phyloP scores from a whole-genome alignment of 2,797 vertebrate genomes.

The Vultur gryphus region DNA sequence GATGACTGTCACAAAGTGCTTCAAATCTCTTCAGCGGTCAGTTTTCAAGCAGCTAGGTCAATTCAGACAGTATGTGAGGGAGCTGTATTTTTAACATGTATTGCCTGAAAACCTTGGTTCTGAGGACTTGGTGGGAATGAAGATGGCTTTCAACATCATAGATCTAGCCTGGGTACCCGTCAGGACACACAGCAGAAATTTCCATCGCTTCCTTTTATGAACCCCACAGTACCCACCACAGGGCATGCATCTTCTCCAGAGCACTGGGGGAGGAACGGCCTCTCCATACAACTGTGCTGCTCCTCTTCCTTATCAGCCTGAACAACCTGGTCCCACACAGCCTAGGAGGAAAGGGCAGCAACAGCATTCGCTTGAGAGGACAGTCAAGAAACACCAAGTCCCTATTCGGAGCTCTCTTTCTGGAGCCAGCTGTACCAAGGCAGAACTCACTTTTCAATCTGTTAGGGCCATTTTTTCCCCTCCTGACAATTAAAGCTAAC shows the following conservation, averaged over 20 bases:
- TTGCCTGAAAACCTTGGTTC: background rate
- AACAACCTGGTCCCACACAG: background rate
- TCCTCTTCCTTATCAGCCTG: background rate
- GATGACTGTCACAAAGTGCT: background rate
- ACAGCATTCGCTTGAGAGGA: rapidly evolving
- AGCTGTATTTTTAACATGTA: background rate
- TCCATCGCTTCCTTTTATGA: rapidly evolving
- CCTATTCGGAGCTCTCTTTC: background rate
- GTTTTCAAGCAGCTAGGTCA: background rate
- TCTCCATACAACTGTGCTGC: rapidly evolving
- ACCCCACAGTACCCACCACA: rapidly evolving
- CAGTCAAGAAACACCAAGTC: rapidly evolving
- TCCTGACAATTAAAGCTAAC: constrained; percentile 4
- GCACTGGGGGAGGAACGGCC: background rate
- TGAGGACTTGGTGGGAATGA: background rate
- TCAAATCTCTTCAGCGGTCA: background rate
- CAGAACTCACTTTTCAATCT: background rate
- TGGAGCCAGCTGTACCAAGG: background rate
- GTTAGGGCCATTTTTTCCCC: background rate
- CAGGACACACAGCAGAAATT: background rate
- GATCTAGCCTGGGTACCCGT: background rate
- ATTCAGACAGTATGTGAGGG: background rate
- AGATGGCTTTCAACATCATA: background rate
- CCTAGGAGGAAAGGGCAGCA: background rate
- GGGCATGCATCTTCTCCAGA: background rate